Conservation (phyloP, 2,888 invertebrate species). For the Eremobia ochroleuca region DNA sequence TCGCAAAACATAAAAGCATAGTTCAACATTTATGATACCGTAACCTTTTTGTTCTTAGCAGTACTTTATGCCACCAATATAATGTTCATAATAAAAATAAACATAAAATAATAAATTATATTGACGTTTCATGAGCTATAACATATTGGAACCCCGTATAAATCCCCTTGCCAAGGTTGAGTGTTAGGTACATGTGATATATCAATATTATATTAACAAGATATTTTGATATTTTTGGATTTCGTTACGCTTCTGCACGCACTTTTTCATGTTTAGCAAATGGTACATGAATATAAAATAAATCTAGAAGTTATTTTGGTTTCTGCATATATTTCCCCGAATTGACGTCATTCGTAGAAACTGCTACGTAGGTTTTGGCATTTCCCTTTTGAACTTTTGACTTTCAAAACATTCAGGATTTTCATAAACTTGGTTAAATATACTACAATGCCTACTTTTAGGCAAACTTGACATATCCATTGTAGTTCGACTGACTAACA, state of each 20-base stretch:
- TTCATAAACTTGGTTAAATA: neutral
- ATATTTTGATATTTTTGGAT: constrained; percentile 35
- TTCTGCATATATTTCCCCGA: neutral
- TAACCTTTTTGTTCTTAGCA: constrained; percentile 22
- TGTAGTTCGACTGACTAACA: neutral
- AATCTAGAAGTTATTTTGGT: constrained; percentile 14
- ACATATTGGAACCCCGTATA: constrained; percentile 26
- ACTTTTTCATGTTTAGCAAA: constrained; percentile 34
- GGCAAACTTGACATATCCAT: no score
- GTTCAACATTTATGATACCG: constrained; percentile 42
- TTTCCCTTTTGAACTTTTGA: constrained; percentile 6
- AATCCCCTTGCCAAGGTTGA: constrained; percentile 44
- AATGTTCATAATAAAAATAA: constrained; percentile 42
- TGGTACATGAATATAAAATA: neutral
- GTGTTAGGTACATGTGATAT: constrained; percentile 40
- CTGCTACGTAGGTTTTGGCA: neutral
- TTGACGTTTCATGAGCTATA: constrained; percentile 37
- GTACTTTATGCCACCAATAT: constrained; percentile 19
- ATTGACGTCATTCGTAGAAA: constrained; percentile 21
- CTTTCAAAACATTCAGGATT: neutral
- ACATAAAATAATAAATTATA: constrained; percentile 43
- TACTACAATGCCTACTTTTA: neutral
- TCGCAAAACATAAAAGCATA: constrained; percentile 19
- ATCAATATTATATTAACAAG: constrained; percentile 30
- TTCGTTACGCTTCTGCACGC: constrained; percentile 40